phyloP scores from a whole-genome alignment of 2,113 vertebrate genomes.

The Gopherus flavomarginatus region DNA sequence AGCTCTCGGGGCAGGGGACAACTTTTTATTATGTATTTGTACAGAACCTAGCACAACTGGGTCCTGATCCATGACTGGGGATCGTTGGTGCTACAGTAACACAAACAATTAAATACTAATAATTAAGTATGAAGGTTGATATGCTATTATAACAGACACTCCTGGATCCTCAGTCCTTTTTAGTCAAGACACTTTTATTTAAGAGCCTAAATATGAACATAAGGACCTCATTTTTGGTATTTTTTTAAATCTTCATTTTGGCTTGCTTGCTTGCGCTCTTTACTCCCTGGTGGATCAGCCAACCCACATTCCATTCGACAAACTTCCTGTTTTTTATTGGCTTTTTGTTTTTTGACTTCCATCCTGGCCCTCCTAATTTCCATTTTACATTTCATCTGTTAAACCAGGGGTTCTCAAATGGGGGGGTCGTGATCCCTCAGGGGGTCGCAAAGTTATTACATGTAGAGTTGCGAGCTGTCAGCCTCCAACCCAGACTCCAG shows the following conservation, averaged over 20 bases:
- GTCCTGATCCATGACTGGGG: neutral
- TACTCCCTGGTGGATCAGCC: neutral
- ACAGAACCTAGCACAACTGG: neutral
- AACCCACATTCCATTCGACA: neutral
- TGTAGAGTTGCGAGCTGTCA: too few relatives aligned
- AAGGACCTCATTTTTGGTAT: neutral
- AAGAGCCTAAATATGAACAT: neutral
- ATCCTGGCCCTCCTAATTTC: neutral
- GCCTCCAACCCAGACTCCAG: too few relatives aligned
- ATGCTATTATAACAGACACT: neutral
- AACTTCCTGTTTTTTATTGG: neutral
- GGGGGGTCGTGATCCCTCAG: too few relatives aligned
- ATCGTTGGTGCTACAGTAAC: neutral
- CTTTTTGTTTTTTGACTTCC: neutral
- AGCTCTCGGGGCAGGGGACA: neutral
- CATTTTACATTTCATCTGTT: neutral
- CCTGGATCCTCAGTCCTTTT: neutral
- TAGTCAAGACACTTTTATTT: neutral
- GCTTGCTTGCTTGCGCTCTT: neutral
- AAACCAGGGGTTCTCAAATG: neutral
- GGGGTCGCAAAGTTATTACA: too few relatives aligned
- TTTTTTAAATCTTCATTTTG: neutral
- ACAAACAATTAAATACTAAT: neutral
- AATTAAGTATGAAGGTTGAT: neutral
- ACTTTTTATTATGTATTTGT: neutral